These are phyloP conservation scores for Campopleginae sp. DNA, from an alignment of 2,888 invertebrate genomes.

Conservation along the genomic window DNA sequence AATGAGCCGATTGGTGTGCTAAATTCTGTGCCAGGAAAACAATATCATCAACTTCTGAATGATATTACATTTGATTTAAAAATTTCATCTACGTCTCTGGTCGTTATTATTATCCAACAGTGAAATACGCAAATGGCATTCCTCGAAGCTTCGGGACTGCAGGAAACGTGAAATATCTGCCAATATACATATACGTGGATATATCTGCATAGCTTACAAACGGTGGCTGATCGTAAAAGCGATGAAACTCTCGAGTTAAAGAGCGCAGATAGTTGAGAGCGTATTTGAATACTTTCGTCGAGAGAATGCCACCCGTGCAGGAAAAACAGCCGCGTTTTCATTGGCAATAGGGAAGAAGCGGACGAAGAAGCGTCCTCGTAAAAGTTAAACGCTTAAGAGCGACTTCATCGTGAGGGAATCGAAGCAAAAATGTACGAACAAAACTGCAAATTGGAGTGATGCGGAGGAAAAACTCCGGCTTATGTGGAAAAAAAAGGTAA, in stretches of 20 bases:
- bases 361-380: conserved; percentile 49
- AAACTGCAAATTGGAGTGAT: neutral
- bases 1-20: neutral
- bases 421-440: neutral
- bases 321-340: conserved; percentile 48
- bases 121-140: conserved; percentile 42
- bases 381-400: conserved; percentile 52
- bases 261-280: conserved; percentile 15
- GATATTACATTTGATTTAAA: neutral
- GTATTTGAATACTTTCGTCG: conserved; percentile 57
- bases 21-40: too few species aligned
- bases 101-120: neutral
- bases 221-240: conserved; percentile 54
- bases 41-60: neutral
- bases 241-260: conserved; percentile 15
- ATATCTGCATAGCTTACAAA: neutral
- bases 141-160: conserved; percentile 3
- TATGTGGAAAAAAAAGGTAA: too few species aligned
- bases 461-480: neutral
- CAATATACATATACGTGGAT: conserved; percentile 6
- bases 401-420: conserved; percentile 3
- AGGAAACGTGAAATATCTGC: conserved; percentile 48
- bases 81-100: neutral
- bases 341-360: neutral
- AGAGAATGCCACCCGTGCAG: conserved; percentile 50